Evolutionary conservation across 2,113 vertebrate species (phyloP), one percentile per base, ranked within the genome.

Genomic region (Micronycteris hirsuta): DNA sequence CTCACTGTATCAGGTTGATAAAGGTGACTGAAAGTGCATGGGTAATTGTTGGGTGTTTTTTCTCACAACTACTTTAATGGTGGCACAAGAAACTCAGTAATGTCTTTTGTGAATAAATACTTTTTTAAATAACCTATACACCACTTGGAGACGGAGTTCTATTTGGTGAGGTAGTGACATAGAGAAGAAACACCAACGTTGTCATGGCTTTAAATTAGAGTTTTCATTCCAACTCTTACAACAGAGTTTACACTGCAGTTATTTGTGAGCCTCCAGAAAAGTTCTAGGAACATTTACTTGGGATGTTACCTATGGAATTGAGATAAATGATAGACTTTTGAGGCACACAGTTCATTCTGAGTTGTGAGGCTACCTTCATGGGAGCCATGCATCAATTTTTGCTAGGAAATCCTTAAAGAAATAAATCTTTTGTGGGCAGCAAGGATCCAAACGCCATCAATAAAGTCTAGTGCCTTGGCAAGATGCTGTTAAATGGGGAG

Each of bases 371-470:
- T 61, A 83, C 22, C 36, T 92, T 89, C n/a, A 24, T 36, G 28
- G 43, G 31, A 81, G 22, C 16, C 83, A 76, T 93, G 31, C 31
- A 49, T 92, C 84, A 65, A 2, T 28, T 86, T 86, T 81, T 86
- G 67, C 70, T 81, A 91, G 86, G 43, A 94, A 93, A 89, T 95
- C 71, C 52, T 96, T 95, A 89, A 78, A 96, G 71, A 73, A 83
- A 19, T 87, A 84, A 80, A 74, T 95, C 26, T 41, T 41, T 86
- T 26, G 70, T 89, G 74, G 74, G 83, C 84, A 95, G 43, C 7
- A 49, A 86, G 94, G 12, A 89, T 86, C 87, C 63, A 65, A 86
- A 93, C 77, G 6, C 49, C 31, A 83, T 95, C 56, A 45, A 24
- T 92, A 65, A 89, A 89, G 31, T 70, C 15, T 61, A 67, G 58